Conservation (phyloP, 2,888 invertebrate genomes). For the Malthinus seriepunctatus region DNA sequence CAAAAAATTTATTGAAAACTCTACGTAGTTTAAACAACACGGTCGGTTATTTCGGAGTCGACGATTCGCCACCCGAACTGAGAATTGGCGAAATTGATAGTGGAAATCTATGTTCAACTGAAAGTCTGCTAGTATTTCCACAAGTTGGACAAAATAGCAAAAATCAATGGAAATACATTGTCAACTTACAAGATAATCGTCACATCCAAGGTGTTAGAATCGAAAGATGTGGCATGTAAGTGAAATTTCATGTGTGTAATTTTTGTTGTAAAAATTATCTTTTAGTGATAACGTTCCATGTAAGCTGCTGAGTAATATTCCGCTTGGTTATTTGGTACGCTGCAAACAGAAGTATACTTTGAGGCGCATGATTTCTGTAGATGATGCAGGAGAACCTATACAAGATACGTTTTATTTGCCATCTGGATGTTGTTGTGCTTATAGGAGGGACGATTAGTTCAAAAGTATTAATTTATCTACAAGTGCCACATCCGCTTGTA, state of each 20-base stretch:
- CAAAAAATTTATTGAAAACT: slow-evolving; percentile 40
- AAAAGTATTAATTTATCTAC: too few species aligned
- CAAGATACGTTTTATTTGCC: slow-evolving; percentile 66
- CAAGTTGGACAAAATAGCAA: slow-evolving; percentile 62
- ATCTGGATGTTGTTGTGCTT: slow-evolving; percentile 73
- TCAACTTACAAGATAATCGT: slow-evolving; percentile 61
- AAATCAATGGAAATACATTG: slow-evolving; percentile 68
- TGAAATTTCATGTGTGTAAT: background rate
- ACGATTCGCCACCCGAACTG: slow-evolving; percentile 34
- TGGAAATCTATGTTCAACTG: slow-evolving; percentile 41
- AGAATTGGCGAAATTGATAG: slow-evolving; percentile 39
- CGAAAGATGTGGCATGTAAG: slow-evolving; percentile 70
- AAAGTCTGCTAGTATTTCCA: slow-evolving; percentile 63
- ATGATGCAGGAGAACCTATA: slow-evolving; percentile 51
- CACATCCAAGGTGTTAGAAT: slow-evolving; percentile 71
- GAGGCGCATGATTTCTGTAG: slow-evolving; percentile 60
- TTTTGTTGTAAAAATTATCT: background rate
- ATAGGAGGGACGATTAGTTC: slow-evolving; percentile 37
- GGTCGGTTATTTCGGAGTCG: slow-evolving; percentile 37
- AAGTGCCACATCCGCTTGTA: too few species aligned
- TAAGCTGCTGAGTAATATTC: slow-evolving; percentile 53
- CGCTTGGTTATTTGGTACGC: slow-evolving; percentile 54
- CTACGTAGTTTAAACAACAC: background rate
- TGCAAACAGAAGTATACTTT: slow-evolving; percentile 65
- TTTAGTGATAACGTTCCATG: slow-evolving; percentile 58